These are phyloP conservation scores for Remorina albescens DNA, from an alignment of 2,797 vertebrate genomes.

Conservation along the genomic window DNA sequence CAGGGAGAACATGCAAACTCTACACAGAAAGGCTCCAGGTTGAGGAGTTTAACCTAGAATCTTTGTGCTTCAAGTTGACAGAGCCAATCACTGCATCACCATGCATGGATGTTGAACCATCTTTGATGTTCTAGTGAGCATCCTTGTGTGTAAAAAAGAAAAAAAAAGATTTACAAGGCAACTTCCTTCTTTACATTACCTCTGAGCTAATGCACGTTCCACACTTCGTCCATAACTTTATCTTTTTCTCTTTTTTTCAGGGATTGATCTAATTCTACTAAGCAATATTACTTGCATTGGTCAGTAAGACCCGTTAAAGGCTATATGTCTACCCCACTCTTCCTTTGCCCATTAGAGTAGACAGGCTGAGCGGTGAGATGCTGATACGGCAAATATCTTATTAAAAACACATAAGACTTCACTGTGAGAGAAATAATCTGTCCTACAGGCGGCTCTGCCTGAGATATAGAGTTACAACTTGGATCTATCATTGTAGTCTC, in stretches of 20 bases:
- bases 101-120: too few species aligned
- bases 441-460: slow-evolving; percentile 38
- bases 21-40: too few species aligned
- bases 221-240: slow-evolving; percentile 18
- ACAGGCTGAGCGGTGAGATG: slow-evolving; percentile 65
- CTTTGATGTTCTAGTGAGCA: slow-evolving; percentile 4
- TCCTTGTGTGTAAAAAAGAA: slow-evolving; percentile 9
- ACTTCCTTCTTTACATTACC: slow-evolving; percentile 19
- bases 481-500: slow-evolving; percentile 8
- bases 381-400: slow-evolving; percentile 80
- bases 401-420: slow-evolving; percentile 79
- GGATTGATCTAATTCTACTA: slow-evolving; percentile 70
- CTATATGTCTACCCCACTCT: slow-evolving; percentile 60
- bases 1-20: too few species aligned
- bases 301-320: slow-evolving; percentile 69
- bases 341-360: slow-evolving; percentile 48
- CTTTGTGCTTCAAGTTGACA: too few species aligned
- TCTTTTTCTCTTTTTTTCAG: neutral
- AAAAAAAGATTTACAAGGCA: slow-evolving; percentile 25
- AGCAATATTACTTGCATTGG: slow-evolving; percentile 48
- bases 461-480: slow-evolving; percentile 37
- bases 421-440: slow-evolving; percentile 43
- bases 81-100: too few species aligned
- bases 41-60: too few species aligned
- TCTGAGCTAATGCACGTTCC: slow-evolving; percentile 41